Base-by-base conservation (phyloP, 2,888 invertebrate genomes). In the Agrenia bidenticulata region DNA sequence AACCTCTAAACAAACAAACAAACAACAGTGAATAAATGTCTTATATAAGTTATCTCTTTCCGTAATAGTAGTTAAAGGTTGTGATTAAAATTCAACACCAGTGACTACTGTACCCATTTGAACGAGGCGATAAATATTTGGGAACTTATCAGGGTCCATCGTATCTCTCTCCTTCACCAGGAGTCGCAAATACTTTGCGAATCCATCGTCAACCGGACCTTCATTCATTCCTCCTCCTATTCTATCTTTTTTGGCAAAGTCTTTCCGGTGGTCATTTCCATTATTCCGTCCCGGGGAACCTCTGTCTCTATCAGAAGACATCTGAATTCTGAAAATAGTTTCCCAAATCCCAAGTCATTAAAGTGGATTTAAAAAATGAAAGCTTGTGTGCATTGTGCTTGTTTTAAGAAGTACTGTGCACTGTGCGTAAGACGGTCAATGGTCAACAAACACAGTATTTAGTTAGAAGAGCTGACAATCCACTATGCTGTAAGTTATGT, bases 131-230 rank as follows among this genome's bases (percentile, higher is more conserved):
- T 62, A 32, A 32, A 68, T 53, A 24, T 57, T 42, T 7, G 73
- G 73, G 59, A 50, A 66, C 19, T 66, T 21, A 57, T 85, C 82
- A 73, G 84, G 82, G 75, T 84, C 87, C 73, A 89, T 81, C 73
- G 85, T 84, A 65, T 86, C 84, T 79, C 88, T 88, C 78, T 89
- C 89, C 56, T 85, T 84, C 67, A 90, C 78, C 64, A 90, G 82
- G 78, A 89, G 89, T 23, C 87, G 83, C 78, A 90, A 86, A 78
- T 90, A 90, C 81, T 90, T 90, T 62, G 85, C 87, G 79, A 88
- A 88, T 81, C 69, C 84, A 56, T 83, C 80, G 75, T 81, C 81
- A 21, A 84, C 84, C 62, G 70, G 70, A 11, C 72, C 72, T 19
- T 72, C 72, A 26, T 45, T 39, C 9, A 24, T 58, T 23, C 58